Base-by-base conservation (phyloP, 1,140 invertebrate genomes). In the Venturia canescens region DNA sequence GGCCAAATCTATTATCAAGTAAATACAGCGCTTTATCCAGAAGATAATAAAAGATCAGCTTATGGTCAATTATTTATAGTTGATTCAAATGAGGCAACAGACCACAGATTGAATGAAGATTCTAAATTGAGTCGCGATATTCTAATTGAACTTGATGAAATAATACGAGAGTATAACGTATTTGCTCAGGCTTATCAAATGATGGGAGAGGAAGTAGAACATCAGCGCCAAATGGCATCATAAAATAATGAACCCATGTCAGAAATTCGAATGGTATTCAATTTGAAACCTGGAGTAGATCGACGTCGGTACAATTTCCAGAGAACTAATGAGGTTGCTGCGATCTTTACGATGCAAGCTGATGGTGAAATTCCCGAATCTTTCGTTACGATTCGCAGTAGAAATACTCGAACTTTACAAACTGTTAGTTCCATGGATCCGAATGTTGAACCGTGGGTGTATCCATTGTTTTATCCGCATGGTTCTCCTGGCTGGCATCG, bases 381-480 rank as follows among this genome's bases (percentile, higher is more conserved):
- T 38, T 71, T n/a, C n/a, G 69, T 71, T 31, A 69, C 66, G 7
- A 34, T 69, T 31, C 66, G 66, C 15, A 34, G 34, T n/a, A 2
- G n/a, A 34, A 29, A 34, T 69, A 69, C 29, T 69, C 11, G 16
- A 48, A 31, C 34, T 27, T 23, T 66, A 16, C 26, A 69, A 34
- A 31, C 4, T 34, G 3, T 69, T 13, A 69, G 66, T 69, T 31
- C 66, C n/a, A 69, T 78, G 78, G 79, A 69, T 34, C 80, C 31
- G 31, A n/a, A 80, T 78, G 57, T 23, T 79, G 67, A 69, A 79
- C 69, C 81, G 60, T 18, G 69, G 77, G 16, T n/a, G n/a, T n/a
- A n/a, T n/a, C n/a, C n/a, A n/a, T n/a, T n/a, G n/a, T 78, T 77
- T 16, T 83, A 71, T 18, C 78, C 78, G 15, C n/a, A 80, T 38